phyloP scores from a whole-genome alignment of 2,797 vertebrate genomes.

The Centroberyx gerrardi region DNA sequence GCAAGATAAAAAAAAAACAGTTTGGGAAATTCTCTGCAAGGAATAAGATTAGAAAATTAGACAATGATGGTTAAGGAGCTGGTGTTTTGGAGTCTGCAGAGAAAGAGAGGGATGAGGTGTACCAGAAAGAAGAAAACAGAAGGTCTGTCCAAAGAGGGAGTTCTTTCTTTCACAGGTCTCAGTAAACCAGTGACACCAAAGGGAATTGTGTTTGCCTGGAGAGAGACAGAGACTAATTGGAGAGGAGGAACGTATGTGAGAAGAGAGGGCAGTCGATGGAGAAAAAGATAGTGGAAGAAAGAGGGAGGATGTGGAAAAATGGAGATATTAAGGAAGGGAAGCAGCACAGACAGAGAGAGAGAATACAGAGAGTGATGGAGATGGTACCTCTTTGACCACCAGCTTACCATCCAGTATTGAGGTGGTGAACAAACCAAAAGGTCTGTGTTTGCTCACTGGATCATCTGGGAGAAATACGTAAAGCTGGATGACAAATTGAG shows the following conservation, averaged over 20 bases:
- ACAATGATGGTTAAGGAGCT: not conserved
- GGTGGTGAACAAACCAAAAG: not conserved
- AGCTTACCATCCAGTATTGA: not conserved
- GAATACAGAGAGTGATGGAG: too few relatives aligned
- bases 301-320: conserved; percentile 5
- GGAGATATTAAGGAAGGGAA: not conserved
- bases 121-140: not conserved
- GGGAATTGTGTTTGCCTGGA: conserved; percentile 2
- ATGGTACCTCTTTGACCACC: too few relatives aligned
- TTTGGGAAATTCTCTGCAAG: too few relatives aligned
- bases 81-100: too few relatives aligned
- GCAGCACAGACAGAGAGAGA: not conserved
- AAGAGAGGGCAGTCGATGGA: not conserved
- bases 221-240: not conserved
- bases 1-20: too few relatives aligned
- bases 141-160: too few relatives aligned
- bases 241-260: not conserved
- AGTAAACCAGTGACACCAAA: not conserved
- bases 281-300: not conserved
- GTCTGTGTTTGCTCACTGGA: not conserved
- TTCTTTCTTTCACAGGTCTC: not conserved
- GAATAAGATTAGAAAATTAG: not conserved
- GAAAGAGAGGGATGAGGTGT: not conserved
- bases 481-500: not conserved
- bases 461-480: not conserved